Percentiles rank a stretch among this genome's conserved stretches.
Conservation (phyloP, 2,113 vertebrate genomes). For the Kryptolebias marmoratus region DNA sequence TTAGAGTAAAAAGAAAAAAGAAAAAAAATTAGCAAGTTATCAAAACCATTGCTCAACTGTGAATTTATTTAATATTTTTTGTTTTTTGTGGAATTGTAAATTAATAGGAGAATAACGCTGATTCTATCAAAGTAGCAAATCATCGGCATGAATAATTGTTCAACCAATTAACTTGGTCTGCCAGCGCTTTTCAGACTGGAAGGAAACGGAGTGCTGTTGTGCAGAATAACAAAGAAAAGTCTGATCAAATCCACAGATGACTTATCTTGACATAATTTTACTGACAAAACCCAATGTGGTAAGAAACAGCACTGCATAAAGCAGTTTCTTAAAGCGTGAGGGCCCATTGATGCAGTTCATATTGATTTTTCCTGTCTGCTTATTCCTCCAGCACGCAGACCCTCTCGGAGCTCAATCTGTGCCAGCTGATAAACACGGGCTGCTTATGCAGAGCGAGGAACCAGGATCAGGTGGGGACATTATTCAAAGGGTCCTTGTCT, state of each 20-base stretch:
- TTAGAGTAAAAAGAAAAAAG: neutral
- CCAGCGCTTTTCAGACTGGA: neutral
- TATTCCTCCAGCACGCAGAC: constrained; percentile 52
- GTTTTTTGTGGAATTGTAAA: neutral
- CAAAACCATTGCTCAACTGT: neutral
- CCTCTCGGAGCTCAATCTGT: constrained; percentile 44
- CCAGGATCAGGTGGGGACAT: constrained; percentile 53
- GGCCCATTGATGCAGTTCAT: constrained; percentile 44
- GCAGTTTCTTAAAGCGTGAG: constrained; percentile 33
- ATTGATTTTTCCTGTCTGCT: constrained; percentile 67
- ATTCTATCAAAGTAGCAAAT: neutral
- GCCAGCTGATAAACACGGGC: constrained; percentile 61
- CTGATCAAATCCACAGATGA: constrained; percentile 28
- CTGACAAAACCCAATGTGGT: constrained; percentile 22
- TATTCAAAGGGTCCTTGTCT: constrained; percentile 61
- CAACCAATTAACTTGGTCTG: neutral
- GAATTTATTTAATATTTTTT: neutral
- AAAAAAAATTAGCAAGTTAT: neutral
- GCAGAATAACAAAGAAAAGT: neutral
- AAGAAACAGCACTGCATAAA: constrained; percentile 38
- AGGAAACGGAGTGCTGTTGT: neutral
- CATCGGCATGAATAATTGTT: neutral
- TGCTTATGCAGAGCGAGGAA: constrained; percentile 55
- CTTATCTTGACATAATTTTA: constrained; percentile 35
- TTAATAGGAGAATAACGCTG: neutral